Base-by-base conservation (phyloP, 2,888 invertebrate species). In the Tolmerus cingulatus region DNA sequence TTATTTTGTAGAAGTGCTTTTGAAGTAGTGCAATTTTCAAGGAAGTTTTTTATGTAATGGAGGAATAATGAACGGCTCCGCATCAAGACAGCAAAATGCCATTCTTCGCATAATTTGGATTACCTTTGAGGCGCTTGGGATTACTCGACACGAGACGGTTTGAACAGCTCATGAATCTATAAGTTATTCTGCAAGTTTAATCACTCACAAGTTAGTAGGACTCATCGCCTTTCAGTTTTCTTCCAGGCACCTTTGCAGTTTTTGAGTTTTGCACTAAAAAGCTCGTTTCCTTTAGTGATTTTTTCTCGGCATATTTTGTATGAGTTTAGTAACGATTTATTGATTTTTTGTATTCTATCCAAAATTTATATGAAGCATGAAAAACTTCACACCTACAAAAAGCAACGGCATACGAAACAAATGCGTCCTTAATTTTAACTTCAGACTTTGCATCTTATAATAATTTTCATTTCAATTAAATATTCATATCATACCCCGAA, bases 41-140 rank as follows among this genome's bases (percentile, higher is more conserved):
- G 12, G 27, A 27, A 23, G 8, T 12, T 51, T 55, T 46, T 46
- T 79, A 79, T 27, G 27, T 79, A 27, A 30, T 79, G 51, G 46
- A 87, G 66, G 23, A 55, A 77, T 76, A 84, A 82, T 86, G 86
- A 82, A 86, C 43, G 8, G 19, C 57, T 87, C 87, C 19, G 27
- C 76, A 40, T 78, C 86, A 82, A 87, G 87, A 86, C 40, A 87
- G 76, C 81, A 86, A 66, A 78, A 76, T n/a, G 84, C 85, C 51
- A 46, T 87, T 30, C 79, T 88, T 1, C 88, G 88, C 19, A 77
- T 88, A 34, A 87, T 88, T 87, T 88, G 88, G 88, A 88, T 88
- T 76, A 88, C 88, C 12, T 88, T 88, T 86, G 87, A 86, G 86
- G 66, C 86, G 19, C 55, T 88, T 23, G 88, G 88, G 84, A 77